Evolutionary conservation across 2,888 invertebrate species (phyloP).

Genomic region (Drosophila emarginata): DNA sequence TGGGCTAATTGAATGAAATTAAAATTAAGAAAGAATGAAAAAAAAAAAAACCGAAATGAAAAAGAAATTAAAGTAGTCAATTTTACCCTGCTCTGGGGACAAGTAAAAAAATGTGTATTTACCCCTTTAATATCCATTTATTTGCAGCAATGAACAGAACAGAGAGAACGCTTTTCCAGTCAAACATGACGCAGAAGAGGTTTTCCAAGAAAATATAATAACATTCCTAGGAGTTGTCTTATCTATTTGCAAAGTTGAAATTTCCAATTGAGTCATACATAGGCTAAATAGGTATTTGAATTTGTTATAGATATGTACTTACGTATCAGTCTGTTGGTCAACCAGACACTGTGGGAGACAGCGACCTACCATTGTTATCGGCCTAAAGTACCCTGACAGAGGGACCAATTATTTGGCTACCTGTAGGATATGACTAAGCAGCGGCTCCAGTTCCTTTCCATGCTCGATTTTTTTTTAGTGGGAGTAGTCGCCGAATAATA

Average conservation of each 20-base stretch:
- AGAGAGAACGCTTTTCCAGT: not conserved
- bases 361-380: slow-evolving; percentile 49
- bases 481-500: slow-evolving; percentile 20
- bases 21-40: slow-evolving; percentile 50
- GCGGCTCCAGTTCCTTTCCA: slow-evolving; percentile 10
- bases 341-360: slow-evolving; percentile 42
- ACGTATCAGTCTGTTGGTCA: slow-evolving; percentile 26
- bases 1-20: slow-evolving; percentile 70
- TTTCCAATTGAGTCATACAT: slow-evolving; percentile 4
- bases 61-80: slow-evolving; percentile 52
- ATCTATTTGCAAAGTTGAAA: not conserved
- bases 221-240: not conserved
- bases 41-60: slow-evolving; percentile 64
- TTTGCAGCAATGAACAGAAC: not conserved
- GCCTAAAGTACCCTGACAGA: slow-evolving; percentile 6
- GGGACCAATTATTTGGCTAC: slow-evolving; percentile 20
- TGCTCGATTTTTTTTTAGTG: slow-evolving; percentile 23
- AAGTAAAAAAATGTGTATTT: slow-evolving; percentile 26
- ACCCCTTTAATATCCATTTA: not conserved
- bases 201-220: no score
- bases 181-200: not conserved
- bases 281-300: slow-evolving; percentile 6
- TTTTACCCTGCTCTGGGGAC: slow-evolving; percentile 46
- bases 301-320: not conserved
- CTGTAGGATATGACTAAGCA: slow-evolving; percentile 34